A percentile compares a stretch with the other conserved stretches of the same genome.
Evolutionary conservation across 2,113 vertebrate species (phyloP).

Genomic region (Proteles cristata): DNA sequence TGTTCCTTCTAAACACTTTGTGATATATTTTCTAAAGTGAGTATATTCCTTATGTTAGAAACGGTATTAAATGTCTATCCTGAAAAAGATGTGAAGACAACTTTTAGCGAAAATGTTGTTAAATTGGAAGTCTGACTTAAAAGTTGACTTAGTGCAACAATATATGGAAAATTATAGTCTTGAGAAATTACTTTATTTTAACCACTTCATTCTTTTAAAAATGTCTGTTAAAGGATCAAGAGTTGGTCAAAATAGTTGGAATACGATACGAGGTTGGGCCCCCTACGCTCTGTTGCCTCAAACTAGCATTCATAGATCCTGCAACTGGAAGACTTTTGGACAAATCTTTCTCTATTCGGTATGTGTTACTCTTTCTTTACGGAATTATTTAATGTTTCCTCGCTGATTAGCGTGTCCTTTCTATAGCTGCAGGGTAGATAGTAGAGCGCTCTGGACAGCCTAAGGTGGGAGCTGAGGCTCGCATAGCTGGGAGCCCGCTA

Average conservation of each 20-base stretch:
- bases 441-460: neutral
- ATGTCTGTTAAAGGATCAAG: constrained; percentile 92
- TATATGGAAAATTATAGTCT: neutral
- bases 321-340: constrained; percentile 93
- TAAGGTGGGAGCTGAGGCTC: neutral
- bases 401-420: neutral
- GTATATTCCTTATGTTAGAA: neutral
- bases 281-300: constrained; percentile 96
- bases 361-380: constrained; percentile 53
- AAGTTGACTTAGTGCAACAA: neutral
- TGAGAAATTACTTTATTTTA: constrained; percentile 25
- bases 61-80: neutral
- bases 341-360: constrained; percentile 97
- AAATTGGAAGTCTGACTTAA: neutral
- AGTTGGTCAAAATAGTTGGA: constrained; percentile 98
- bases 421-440: neutral
- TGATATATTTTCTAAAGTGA: neutral
- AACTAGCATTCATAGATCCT: constrained; percentile 95
- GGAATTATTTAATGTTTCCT: neutral
- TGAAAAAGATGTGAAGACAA: neutral
- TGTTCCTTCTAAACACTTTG: neutral
- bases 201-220: neutral
- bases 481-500: accelerated
- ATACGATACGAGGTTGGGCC: constrained; percentile 97
- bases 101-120: neutral